phyloP scores from a whole-genome alignment of 2,888 invertebrate species.

The Bhutanitis thaidina region DNA sequence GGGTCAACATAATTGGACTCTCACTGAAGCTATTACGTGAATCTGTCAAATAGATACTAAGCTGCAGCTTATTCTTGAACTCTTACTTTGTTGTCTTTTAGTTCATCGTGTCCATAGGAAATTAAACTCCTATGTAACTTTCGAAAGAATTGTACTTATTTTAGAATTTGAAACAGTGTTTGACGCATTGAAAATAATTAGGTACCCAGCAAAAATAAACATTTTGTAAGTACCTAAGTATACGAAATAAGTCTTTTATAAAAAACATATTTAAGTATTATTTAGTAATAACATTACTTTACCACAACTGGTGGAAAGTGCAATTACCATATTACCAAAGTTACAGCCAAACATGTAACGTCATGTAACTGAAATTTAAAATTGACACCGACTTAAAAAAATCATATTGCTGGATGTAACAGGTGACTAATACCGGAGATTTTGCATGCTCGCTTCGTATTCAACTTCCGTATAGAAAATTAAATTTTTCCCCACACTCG shows the following conservation, averaged over 20 bases:
- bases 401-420: slow-evolving; percentile 1
- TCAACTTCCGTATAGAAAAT: slow-evolving; percentile 20
- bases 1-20: slow-evolving; percentile 24
- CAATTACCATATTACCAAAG: too few relatives aligned
- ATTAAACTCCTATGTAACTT: too few relatives aligned
- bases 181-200: too few relatives aligned
- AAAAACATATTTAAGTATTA: too few relatives aligned
- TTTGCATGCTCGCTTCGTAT: slow-evolving; percentile 11
- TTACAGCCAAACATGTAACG: slow-evolving; percentile 19
- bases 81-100: slow-evolving; percentile 22
- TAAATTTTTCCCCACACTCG: slow-evolving; percentile 17
- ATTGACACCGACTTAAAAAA: slow-evolving; percentile 15
- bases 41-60: slow-evolving; percentile 28
- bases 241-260: too few relatives aligned
- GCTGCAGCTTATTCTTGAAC: slow-evolving; percentile 26
- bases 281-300: too few relatives aligned
- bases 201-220: too few relatives aligned
- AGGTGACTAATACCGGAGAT: slow-evolving; percentile 12
- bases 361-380: slow-evolving; percentile 9
- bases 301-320: too few relatives aligned
- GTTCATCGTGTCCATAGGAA: too few relatives aligned
- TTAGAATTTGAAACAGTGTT: too few relatives aligned
- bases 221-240: too few relatives aligned
- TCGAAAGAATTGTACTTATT: too few relatives aligned
- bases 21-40: slow-evolving; percentile 24